A percentile compares a stretch with the other conserved stretches of the same genome.
These are phyloP conservation scores for Aplochiton taeniatus DNA, from an alignment of 2,797 vertebrate species.

Conservation along the genomic window DNA sequence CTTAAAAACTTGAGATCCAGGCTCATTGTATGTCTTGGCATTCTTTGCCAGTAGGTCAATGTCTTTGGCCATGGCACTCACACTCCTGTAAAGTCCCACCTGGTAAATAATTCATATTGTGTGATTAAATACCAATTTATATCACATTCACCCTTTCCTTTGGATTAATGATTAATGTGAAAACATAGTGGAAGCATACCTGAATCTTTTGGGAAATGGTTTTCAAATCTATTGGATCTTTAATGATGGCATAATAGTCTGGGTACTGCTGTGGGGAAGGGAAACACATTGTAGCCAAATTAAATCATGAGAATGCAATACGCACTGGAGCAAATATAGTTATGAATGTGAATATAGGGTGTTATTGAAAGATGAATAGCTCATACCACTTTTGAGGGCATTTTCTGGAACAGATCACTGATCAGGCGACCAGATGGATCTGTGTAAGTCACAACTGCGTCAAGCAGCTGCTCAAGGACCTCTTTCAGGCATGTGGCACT, in stretches of 20 bases:
- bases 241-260: constrained; percentile 99
- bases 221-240: constrained; percentile 98
- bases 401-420: constrained; percentile 97
- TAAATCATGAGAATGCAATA: constrained; percentile 6
- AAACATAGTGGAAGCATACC: constrained; percentile 66
- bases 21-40: constrained; percentile 97
- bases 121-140: no score
- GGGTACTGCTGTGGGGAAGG: constrained; percentile 91
- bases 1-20: constrained; percentile 98
- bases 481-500: constrained; percentile 88
- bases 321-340: background rate
- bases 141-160: no score
- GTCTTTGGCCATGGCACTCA: constrained; percentile 93
- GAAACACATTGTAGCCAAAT: constrained; percentile 24
- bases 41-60: constrained; percentile 96
- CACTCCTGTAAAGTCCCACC: constrained; percentile 89
- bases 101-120: constrained; percentile 57
- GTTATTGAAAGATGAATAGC: background rate
- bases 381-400: constrained; percentile 96
- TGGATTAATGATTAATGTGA: background rate
- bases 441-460: constrained; percentile 86
- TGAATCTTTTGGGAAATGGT: constrained; percentile 95
- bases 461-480: constrained; percentile 92
- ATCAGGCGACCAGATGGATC: constrained; percentile 90
- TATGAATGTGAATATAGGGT: background rate